Evolutionary conservation across 1,140 invertebrate genomes (phyloP).

Genomic region (Oncopodura yosiiana): DNA sequence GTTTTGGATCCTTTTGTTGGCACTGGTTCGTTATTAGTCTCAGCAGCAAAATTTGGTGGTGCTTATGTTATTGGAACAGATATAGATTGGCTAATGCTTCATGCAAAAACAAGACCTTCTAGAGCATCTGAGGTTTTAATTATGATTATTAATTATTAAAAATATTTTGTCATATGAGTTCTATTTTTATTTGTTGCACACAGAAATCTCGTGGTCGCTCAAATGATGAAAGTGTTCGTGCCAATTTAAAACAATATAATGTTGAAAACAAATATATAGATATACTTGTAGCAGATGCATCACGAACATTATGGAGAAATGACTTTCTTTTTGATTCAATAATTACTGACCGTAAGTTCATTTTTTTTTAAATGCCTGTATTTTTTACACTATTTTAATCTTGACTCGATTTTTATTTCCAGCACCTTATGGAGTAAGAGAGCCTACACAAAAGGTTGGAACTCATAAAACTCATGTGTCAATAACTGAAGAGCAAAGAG

Average conservation of each 20-base stretch:
- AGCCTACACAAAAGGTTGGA: slow-evolving; percentile 76
- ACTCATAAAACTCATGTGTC: slow-evolving; percentile 44
- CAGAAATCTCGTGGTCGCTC: slow-evolving; percentile 57
- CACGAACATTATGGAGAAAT: slow-evolving; percentile 64
- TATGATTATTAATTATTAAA: slow-evolving; percentile 5
- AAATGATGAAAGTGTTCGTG: slow-evolving; percentile 70
- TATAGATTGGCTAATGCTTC: slow-evolving; percentile 86
- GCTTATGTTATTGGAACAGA: slow-evolving; percentile 82
- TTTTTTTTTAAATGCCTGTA: slow-evolving; percentile 9
- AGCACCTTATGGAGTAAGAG: slow-evolving; percentile 93
- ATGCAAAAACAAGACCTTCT: slow-evolving; percentile 69
- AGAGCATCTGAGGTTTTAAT: slow-evolving; percentile 39
- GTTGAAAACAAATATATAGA: slow-evolving; percentile 67
- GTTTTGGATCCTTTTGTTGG: slow-evolving; percentile 93
- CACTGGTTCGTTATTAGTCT: slow-evolving; percentile 60
- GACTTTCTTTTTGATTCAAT: slow-evolving; percentile 68
- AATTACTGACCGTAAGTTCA: slow-evolving; percentile 82
- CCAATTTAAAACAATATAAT: slow-evolving; percentile 80
- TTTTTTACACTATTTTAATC: slow-evolving; percentile 5
- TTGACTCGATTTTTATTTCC: slow-evolving; percentile 37
- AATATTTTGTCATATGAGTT: slow-evolving; percentile 6
- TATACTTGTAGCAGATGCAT: slow-evolving; percentile 80
- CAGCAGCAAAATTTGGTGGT: slow-evolving; percentile 83
- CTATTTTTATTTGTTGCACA: slow-evolving; percentile 2
- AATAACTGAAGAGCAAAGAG: slow-evolving; percentile 52